A percentile compares a stretch with the other conserved stretches of the same genome.
These are phyloP conservation scores for Upupa epops DNA, from an alignment of 2,113 vertebrate genomes.

Conservation along the genomic window DNA sequence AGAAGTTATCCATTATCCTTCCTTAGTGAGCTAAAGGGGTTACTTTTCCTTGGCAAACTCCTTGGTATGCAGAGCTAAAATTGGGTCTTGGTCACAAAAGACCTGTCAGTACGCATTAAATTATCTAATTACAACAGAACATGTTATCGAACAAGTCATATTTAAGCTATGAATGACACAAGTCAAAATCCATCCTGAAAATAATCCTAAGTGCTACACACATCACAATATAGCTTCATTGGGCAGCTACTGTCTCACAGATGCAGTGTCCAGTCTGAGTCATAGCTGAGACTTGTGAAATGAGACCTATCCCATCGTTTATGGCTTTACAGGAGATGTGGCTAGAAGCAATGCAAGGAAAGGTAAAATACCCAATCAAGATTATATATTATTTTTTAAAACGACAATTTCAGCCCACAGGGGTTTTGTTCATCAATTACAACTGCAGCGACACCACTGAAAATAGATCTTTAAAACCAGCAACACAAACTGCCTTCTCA, in stretches of 20 bases:
- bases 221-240: slow-evolving; percentile 42
- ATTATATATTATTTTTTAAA: slow-evolving; percentile 17
- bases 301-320: slow-evolving; percentile 57
- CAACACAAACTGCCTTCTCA: slow-evolving; percentile 65
- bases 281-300: slow-evolving; percentile 52
- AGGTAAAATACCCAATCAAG: slow-evolving; percentile 66
- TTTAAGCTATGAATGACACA: slow-evolving; percentile 65
- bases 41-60: slow-evolving; percentile 57
- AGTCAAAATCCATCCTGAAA: slow-evolving; percentile 60
- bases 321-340: slow-evolving; percentile 67
- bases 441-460: slow-evolving; percentile 62
- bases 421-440: slow-evolving; percentile 69
- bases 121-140: slow-evolving; percentile 64
- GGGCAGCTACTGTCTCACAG: slow-evolving; percentile 47
- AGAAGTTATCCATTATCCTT: slow-evolving; percentile 69
- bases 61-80: slow-evolving; percentile 60
- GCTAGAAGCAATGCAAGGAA: slow-evolving; percentile 58
- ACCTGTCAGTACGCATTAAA: slow-evolving; percentile 65
- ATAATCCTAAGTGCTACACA: slow-evolving; percentile 35
- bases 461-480: slow-evolving; percentile 73
- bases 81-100: slow-evolving; percentile 67
- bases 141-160: slow-evolving; percentile 58
- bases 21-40: slow-evolving; percentile 47
- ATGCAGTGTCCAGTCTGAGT: slow-evolving; percentile 57
- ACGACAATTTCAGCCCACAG: slow-evolving; percentile 25